Conservation (phyloP, 2,888 invertebrate genomes). For the Tipula lateralis region DNA sequence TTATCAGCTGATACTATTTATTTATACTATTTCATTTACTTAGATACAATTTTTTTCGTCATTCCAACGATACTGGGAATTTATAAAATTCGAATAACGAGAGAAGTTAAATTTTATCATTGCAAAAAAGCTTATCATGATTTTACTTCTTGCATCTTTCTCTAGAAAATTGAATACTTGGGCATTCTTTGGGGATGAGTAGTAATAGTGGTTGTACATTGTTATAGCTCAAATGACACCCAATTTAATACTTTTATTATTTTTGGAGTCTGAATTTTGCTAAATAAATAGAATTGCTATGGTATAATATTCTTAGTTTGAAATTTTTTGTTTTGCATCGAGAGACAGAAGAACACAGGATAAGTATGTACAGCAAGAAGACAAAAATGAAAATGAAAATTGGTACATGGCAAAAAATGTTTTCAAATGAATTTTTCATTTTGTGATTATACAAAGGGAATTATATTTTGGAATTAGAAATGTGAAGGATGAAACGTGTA, state of each 20-base stretch:
- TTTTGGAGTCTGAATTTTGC: not conserved
- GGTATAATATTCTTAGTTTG: not conserved
- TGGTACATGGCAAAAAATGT: not conserved
- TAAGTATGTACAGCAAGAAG: no score
- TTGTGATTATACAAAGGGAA: slow-evolving; percentile 8
- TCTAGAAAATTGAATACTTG: not conserved
- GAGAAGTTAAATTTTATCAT: not conserved
- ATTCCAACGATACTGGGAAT: no score
- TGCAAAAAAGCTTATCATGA: not conserved
- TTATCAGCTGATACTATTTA: no score
- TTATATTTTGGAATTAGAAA: not conserved
- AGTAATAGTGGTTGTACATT: not conserved
- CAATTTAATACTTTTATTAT: not conserved
- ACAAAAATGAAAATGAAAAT: not conserved
- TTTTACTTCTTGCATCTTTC: not conserved
- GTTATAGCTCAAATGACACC: not conserved
- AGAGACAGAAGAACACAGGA: not conserved
- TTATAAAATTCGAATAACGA: not conserved
- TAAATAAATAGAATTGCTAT: not conserved
- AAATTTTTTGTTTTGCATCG: not conserved
- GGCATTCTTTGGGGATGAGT: not conserved
- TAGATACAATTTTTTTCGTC: no score
- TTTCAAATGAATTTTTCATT: not conserved
- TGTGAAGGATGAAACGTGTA: not conserved
- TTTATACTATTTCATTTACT: no score